Conservation (phyloP, 1,140 invertebrate species). For the Asbolus verrucosus region DNA sequence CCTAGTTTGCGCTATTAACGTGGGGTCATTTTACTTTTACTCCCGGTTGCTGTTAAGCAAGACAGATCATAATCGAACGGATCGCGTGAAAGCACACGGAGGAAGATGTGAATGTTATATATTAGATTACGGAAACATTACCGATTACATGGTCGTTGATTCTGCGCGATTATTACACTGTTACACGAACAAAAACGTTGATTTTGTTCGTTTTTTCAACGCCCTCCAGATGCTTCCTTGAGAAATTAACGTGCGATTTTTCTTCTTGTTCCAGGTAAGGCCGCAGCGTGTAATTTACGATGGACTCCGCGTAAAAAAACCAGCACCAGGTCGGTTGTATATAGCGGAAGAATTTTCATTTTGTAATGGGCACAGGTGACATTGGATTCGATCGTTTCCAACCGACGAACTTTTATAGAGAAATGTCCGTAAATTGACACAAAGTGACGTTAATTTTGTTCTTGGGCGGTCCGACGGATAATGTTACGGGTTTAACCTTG, state of each 20-base stretch:
- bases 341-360: too few species aligned
- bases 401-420: conserved; percentile 9
- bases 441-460: conserved; percentile 30
- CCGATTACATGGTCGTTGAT: conserved; percentile 19
- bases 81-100: conserved; percentile 7
- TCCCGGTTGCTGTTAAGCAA: too few species aligned
- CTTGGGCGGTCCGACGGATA: conserved; percentile 24
- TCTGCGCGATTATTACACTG: conserved; percentile 16
- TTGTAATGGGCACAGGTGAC: neutral
- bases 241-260: conserved; percentile 5
- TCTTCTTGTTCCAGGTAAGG: conserved; percentile 16
- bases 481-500: conserved; percentile 18
- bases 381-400: conserved; percentile 6
- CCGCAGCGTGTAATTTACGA: too few species aligned
- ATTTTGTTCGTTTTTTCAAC: too few species aligned
- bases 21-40: conserved; percentile 9
- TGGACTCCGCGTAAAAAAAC: too few species aligned
- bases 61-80: neutral
- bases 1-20: neutral
- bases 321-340: too few species aligned
- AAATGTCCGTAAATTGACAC: conserved; percentile 32
- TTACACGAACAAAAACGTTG: too few species aligned
- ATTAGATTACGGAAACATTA: conserved; percentile 28
- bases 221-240: too few species aligned
- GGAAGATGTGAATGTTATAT: conserved; percentile 11